Evolutionary conservation across 1,140 invertebrate genomes (phyloP), one percentile per base, ranked within the genome.

Genomic region (Rhagoletis zephyria): DNA sequence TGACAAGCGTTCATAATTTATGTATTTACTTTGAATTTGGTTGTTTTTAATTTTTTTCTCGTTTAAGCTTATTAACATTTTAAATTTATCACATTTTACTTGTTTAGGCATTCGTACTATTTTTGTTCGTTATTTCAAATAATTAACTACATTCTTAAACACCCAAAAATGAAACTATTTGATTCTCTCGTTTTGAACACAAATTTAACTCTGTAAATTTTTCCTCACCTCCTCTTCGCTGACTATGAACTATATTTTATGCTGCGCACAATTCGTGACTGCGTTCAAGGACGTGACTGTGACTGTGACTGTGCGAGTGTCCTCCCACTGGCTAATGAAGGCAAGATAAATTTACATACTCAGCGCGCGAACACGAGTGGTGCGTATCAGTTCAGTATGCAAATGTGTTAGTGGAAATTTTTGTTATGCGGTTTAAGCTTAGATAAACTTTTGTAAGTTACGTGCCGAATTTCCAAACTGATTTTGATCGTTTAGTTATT

Each of bases 1-100:
- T 45, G n/a, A 12, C 42, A 74, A 56, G 0, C 48, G n/a, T 56
- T 81, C 19, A 30, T 74, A 74, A 74, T 81, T 81, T 81, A 81
- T 81, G 30, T 81, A 48, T 81, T 81, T n/a, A 51, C 19, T 3
- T 51, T 59, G 30, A 19, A 56, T 81, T 81, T 59, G n/a, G 45
- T 56, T 81, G 16, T 81, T 9, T 30, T 81, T 59, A 4, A 12
- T 51, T 48, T 56, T 56, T 81, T 81, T 56, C 9, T 30, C 42
- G 30, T 74, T 40, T 74, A 81, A 81, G 74, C 74, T 56, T 81
- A 81, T 81, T 81, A 81, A 56, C 74, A 81, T 81, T 81, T 56
- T 10, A 1, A 56, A 81, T 56, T 81, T 81, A 81, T 81, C 19
- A 56, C 45, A 56, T 56, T 81, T 81, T 10, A 48, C 42, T 14